phyloP scores from a whole-genome alignment of 2,797 vertebrate genomes.

The Schizopygopsis pylzovi region DNA sequence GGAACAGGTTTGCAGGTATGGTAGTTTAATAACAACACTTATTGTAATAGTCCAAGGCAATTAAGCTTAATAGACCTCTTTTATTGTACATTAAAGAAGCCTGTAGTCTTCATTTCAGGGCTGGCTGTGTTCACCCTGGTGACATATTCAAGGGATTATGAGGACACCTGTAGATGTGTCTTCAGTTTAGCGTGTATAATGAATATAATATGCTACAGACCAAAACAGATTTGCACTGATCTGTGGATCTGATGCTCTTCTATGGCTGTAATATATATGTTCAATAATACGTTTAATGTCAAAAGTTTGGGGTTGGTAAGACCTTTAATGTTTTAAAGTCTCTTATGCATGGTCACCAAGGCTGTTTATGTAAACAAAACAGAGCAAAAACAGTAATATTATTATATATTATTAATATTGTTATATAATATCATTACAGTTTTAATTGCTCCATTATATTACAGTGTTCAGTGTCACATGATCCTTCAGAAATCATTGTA shows the following conservation, averaged over 20 bases:
- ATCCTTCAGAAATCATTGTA: background rate
- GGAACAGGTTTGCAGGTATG: background rate
- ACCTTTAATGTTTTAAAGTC: background rate
- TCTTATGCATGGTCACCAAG: background rate
- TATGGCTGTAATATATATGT: background rate
- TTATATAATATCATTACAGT: background rate
- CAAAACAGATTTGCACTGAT: background rate
- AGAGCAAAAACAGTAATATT: background rate
- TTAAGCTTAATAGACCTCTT: constrained; percentile 44
- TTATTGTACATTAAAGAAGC: constrained; percentile 52
- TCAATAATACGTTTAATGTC: background rate
- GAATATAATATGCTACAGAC: constrained; percentile 30
- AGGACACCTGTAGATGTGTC: constrained; percentile 24
- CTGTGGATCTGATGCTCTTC: background rate
- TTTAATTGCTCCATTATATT: too few species aligned
- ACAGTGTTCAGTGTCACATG: too few species aligned
- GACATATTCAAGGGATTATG: background rate
- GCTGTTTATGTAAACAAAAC: background rate
- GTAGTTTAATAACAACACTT: constrained; percentile 37
- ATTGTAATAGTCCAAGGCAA: constrained; percentile 30
- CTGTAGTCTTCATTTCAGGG: constrained; percentile 39
- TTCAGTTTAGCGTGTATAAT: background rate
- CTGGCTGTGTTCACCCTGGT: background rate
- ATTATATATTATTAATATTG: background rate
- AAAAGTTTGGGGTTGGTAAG: background rate